Base-by-base conservation (phyloP, 2,797 vertebrate genomes). In the Tragopan temminckii region DNA sequence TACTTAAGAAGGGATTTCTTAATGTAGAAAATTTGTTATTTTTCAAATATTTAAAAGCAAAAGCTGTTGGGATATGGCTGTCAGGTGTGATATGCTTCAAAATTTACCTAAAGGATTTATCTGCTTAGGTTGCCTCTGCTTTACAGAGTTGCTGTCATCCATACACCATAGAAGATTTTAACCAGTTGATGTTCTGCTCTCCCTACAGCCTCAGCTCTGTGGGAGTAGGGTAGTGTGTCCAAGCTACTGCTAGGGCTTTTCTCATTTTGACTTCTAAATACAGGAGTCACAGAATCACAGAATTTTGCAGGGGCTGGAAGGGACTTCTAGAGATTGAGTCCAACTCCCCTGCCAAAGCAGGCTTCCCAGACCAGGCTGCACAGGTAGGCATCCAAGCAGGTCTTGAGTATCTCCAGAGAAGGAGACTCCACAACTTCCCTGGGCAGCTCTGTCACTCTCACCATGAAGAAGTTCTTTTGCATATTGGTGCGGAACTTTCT, bases 121-220 rank as follows among this genome's bases (percentile, higher is more conserved):
- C 29, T 76, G 13, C 23, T 61, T 81, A 45, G 10, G 16, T 64
- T 58, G 9, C 5, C 13, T 19, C 9, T 80, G 38, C 23, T 71
- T 3, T 58, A 43, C 6, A 33, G 79, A 64, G 25, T 14, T 80
- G 12, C 31, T 76, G 17, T 59, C 29, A 80, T 70, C 14, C 24
- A n/a, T 33, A 48, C 1, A 24, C 33, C 9, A 70, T 40, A 50
- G 42, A 67, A 70, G 25, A 29, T 45, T 75, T 29, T 70, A 45
- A 24, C 27, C 20, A 25, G 36, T 5, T 19, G 85, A 29, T 7
- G 4, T 82, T 63, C 36, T 36, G 16, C 17, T 57, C 66, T 63
- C 3, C 1, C 15, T 70, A 5, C 9, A 77, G 7, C 7, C 20
- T 78, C 14, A 18, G 0, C 45, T 19, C 13, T 67, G 8, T 48